phyloP scores from a whole-genome alignment of 1,140 invertebrate genomes.

The Coenobita brevimanus region DNA sequence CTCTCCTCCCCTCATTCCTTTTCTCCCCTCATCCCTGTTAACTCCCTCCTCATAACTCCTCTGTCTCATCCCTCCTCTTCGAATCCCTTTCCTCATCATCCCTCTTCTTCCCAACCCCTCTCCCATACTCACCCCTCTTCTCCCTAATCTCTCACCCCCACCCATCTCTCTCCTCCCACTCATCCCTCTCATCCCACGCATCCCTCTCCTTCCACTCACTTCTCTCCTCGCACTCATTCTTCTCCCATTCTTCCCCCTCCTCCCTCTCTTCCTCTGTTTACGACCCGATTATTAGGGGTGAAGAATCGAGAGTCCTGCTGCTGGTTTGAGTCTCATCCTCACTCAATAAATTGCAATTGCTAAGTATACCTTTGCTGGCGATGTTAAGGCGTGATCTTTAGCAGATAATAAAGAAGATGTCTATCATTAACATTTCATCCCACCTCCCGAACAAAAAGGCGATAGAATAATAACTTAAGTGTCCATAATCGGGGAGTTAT shows the following conservation, averaged over 20 bases:
- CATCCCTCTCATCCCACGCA: neutral
- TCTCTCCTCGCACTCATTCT: neutral
- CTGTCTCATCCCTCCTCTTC: neutral
- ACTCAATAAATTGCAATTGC: neutral
- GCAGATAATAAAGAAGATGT: neutral
- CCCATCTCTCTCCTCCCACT: neutral
- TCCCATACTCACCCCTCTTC: neutral
- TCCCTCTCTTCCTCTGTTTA: neutral
- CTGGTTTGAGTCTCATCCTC: neutral
- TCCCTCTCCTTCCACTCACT: neutral
- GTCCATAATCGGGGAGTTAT: constrained; percentile 29
- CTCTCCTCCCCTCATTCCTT: too few relatives aligned
- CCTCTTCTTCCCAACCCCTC: neutral
- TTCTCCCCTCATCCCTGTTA: too few relatives aligned
- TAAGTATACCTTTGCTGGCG: constrained; percentile 14
- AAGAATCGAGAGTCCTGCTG: neutral
- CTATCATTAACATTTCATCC: constrained; percentile 25
- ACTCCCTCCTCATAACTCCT: neutral
- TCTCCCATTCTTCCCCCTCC: neutral
- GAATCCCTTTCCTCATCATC: neutral
- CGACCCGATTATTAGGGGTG: neutral
- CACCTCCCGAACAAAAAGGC: neutral
- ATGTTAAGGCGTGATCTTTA: neutral
- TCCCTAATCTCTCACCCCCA: neutral
- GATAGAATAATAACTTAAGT: constrained; percentile 38